A percentile compares a stretch with the other conserved stretches of the same genome.
These are phyloP conservation scores for Nephrotoma appendiculata DNA, from an alignment of 2,888 invertebrate genomes.

Conservation along the genomic window DNA sequence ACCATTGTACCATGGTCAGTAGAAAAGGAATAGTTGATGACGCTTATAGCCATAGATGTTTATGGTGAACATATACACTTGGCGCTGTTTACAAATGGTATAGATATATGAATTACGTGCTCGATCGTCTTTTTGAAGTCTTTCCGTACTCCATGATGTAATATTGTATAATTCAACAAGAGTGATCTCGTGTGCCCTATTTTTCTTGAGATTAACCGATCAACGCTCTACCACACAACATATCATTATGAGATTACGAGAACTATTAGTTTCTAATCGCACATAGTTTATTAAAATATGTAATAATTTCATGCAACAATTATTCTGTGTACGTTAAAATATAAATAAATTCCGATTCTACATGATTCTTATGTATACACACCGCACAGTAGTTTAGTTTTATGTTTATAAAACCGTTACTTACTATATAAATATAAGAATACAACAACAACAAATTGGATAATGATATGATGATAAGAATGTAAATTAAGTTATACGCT, in stretches of 20 bases:
- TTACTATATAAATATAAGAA: neutral
- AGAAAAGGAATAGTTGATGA: no score
- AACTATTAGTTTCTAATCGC: neutral
- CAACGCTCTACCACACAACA: neutral
- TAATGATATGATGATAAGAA: neutral
- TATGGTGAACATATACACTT: no score
- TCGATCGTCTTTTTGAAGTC: no score
- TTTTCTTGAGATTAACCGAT: neutral
- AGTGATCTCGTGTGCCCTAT: neutral
- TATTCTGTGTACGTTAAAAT: neutral
- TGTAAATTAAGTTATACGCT: neutral
- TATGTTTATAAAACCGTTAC: neutral
- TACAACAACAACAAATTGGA: neutral
- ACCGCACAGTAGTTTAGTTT: neutral
- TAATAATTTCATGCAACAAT: neutral
- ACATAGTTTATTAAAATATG: neutral
- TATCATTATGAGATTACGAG: neutral
- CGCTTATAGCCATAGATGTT: no score
- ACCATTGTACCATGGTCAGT: no score
- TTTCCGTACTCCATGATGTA: no score
- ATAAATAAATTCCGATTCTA: neutral
- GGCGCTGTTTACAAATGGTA: no score
- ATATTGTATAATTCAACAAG: neutral
- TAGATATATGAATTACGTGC: no score
- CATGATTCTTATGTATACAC: neutral